These are phyloP conservation scores for Dendrolimus houi DNA, from an alignment of 2,888 invertebrate species.

Conservation along the genomic window DNA sequence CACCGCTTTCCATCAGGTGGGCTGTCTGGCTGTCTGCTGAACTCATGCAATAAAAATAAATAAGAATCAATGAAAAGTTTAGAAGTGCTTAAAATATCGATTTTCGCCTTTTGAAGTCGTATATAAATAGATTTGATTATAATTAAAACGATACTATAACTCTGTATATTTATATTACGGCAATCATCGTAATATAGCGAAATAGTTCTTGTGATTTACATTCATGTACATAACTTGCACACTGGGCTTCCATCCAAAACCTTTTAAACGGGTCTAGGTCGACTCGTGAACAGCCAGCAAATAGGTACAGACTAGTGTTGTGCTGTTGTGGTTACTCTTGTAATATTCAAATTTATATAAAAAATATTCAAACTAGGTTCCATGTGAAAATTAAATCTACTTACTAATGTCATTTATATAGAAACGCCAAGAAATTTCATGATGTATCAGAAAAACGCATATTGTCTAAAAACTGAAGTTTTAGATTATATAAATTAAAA, in stretches of 20 bases:
- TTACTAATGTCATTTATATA: too few relatives aligned
- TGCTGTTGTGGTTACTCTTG: not conserved
- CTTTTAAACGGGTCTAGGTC: constrained; percentile 58
- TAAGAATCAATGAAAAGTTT: too few relatives aligned
- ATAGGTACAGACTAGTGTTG: constrained; percentile 9
- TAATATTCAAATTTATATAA: not conserved
- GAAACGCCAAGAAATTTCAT: too few relatives aligned
- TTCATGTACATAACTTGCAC: constrained; percentile 4
- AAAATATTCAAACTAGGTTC: too few relatives aligned
- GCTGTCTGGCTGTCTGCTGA: too few relatives aligned
- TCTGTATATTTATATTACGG: not conserved
- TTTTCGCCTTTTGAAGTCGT: not conserved
- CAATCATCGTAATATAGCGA: not conserved
- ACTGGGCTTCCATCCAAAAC: constrained; percentile 57
- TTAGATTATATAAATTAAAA: too few relatives aligned
- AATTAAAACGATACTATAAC: not conserved
- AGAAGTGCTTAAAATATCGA: not conserved
- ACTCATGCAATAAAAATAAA: too few relatives aligned
- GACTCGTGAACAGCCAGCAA: constrained; percentile 11
- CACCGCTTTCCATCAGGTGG: too few relatives aligned
- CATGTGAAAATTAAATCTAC: too few relatives aligned
- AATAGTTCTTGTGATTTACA: not conserved
- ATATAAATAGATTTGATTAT: not conserved
- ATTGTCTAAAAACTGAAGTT: too few relatives aligned
- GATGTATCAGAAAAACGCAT: too few relatives aligned